phyloP scores from a whole-genome alignment of 2,888 invertebrate species.

The Sepiola atlantica region DNA sequence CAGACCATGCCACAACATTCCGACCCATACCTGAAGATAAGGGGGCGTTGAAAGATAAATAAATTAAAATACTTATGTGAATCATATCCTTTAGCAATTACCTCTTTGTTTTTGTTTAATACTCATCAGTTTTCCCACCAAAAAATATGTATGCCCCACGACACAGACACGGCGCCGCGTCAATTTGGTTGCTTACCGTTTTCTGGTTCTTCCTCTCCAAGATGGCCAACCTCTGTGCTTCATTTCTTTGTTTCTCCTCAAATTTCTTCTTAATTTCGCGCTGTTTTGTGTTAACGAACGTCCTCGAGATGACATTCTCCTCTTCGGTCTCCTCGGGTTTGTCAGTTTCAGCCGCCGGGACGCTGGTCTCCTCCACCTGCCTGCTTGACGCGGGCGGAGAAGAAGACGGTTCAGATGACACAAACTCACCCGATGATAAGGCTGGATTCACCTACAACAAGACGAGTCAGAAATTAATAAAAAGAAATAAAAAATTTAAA shows the following conservation, averaged over 20 bases:
- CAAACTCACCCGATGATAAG: background rate
- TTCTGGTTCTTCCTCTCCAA: constrained; percentile 63
- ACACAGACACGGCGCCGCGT: too few relatives aligned
- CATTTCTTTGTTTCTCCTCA: constrained; percentile 65
- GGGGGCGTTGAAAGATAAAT: too few relatives aligned
- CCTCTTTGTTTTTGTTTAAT: too few relatives aligned
- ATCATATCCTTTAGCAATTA: too few relatives aligned
- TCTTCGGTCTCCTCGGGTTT: constrained; percentile 56
- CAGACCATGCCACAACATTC: too few relatives aligned
- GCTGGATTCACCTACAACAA: background rate
- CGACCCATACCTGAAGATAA: too few relatives aligned
- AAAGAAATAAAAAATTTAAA: background rate
- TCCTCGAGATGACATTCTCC: constrained; percentile 62
- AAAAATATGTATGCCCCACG: too few relatives aligned
- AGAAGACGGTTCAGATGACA: background rate
- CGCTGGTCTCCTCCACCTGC: background rate
- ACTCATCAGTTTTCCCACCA: too few relatives aligned
- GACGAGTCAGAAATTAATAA: background rate
- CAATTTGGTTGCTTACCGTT: constrained; percentile 54
- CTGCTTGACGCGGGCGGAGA: background rate
- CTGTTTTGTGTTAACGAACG: constrained; percentile 66
- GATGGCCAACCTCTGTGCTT: constrained; percentile 59
- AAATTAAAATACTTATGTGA: too few relatives aligned
- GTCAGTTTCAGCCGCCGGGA: background rate
- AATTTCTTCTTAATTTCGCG: constrained; percentile 64